Conservation (phyloP, 2,888 invertebrate genomes). For the Spisula subtruncata region DNA sequence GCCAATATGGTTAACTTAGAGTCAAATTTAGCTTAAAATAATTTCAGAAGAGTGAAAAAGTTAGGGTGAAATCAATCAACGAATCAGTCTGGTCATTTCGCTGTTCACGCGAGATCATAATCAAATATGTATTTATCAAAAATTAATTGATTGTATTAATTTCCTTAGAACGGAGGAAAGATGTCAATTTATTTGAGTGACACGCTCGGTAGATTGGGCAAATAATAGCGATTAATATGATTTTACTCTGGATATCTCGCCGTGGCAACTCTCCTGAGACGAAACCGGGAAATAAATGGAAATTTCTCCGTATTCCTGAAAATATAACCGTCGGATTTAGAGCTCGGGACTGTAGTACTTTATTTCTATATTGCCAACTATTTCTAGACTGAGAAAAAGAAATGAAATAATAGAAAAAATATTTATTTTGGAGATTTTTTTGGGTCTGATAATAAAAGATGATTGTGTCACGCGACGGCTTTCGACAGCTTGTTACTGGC, state of each 20-base stretch:
- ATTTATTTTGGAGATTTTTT: neutral
- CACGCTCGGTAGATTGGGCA: neutral
- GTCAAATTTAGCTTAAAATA: no score
- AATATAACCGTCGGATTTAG: neutral
- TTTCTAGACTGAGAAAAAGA: neutral
- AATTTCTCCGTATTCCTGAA: neutral
- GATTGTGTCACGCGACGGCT: no score
- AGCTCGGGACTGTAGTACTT: neutral
- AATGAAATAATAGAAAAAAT: neutral
- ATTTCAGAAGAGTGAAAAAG: no score
- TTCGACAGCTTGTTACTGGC: no score
- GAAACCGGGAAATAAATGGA: neutral
- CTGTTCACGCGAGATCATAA: neutral
- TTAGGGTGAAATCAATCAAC: neutral
- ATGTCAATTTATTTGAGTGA: constrained; percentile 6
- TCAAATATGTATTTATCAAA: neutral
- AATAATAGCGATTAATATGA: constrained; percentile 8
- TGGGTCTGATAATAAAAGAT: no score
- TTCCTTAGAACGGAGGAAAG: neutral
- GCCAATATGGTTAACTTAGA: no score
- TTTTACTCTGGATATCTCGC: neutral
- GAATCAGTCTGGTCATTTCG: neutral
- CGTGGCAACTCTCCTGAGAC: neutral
- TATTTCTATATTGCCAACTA: neutral
- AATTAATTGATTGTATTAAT: neutral